These are phyloP conservation scores for Entomobrya proxima DNA, from an alignment of 2,888 invertebrate genomes.

Conservation along the genomic window DNA sequence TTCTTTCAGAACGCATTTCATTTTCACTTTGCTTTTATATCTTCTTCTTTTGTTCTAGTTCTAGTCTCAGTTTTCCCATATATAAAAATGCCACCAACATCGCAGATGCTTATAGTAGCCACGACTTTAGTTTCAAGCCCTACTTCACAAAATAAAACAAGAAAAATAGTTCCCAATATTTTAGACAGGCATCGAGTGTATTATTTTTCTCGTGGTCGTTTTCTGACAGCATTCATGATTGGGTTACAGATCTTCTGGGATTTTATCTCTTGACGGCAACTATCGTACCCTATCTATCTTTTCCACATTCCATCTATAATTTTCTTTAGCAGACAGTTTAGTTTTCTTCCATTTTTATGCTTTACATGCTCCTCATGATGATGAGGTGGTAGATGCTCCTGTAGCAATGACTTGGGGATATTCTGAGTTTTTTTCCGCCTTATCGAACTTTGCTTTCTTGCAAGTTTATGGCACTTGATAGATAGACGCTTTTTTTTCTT, in stretches of 20 bases:
- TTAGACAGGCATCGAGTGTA: background rate
- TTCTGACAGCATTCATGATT: slow-evolving; percentile 57
- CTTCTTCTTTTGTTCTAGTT: slow-evolving; percentile 37
- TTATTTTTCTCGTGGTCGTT: slow-evolving; percentile 23
- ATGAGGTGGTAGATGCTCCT: background rate
- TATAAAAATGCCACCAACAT: too few relatives aligned
- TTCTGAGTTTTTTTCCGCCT: background rate
- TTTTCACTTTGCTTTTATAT: background rate
- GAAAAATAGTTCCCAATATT: background rate
- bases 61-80: background rate
- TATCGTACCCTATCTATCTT: slow-evolving; percentile 25
- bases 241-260: slow-evolving; percentile 57
- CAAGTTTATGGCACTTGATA: slow-evolving; percentile 39
- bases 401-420: background rate
- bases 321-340: slow-evolving; percentile 20
- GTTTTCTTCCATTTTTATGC: background rate
- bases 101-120: too few relatives aligned
- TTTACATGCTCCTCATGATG: background rate
- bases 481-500: slow-evolving; percentile 4
- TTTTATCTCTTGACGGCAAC: slow-evolving; percentile 53
- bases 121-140: too few relatives aligned
- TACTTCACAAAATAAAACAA: background rate
- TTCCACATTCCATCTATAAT: slow-evolving; percentile 18
- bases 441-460: background rate
- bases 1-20: background rate